phyloP scores from a whole-genome alignment of 1,140 invertebrate genomes.

The Diorhabda elongata region DNA sequence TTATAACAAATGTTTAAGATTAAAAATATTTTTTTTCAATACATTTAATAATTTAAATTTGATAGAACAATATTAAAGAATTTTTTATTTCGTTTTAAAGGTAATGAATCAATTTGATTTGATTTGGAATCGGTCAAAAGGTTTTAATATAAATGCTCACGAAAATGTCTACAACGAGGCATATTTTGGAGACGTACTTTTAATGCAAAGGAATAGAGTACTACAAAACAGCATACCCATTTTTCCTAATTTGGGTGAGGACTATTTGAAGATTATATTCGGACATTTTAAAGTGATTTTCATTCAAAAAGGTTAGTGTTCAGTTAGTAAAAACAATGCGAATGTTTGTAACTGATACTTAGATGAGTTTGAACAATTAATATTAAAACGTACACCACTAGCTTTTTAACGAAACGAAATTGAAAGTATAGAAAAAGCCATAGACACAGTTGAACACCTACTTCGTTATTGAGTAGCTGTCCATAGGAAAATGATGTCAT shows the following conservation, averaged over 20 bases:
- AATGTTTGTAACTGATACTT: too few relatives aligned
- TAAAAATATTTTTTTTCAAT: too few relatives aligned
- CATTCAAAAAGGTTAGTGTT: slow-evolving; percentile 7
- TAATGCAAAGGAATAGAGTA: not conserved
- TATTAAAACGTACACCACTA: too few relatives aligned
- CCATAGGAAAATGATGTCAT: too few relatives aligned
- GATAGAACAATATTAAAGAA: too few relatives aligned
- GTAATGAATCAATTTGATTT: not conserved
- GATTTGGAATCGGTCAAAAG: not conserved
- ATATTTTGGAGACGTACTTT: not conserved
- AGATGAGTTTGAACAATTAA: too few relatives aligned
- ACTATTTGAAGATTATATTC: not conserved
- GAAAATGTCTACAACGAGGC: not conserved
- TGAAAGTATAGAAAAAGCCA: too few relatives aligned
- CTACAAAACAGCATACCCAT: not conserved
- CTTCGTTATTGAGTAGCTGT: too few relatives aligned
- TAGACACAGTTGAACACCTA: too few relatives aligned
- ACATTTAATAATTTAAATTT: too few relatives aligned
- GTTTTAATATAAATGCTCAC: not conserved
- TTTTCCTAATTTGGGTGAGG: not conserved
- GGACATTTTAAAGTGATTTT: not conserved
- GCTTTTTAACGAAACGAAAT: too few relatives aligned
- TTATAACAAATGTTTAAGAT: too few relatives aligned
- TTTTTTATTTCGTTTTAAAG: not conserved
- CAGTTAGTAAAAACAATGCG: not conserved